phyloP scores from a whole-genome alignment of 1,140 invertebrate species.

The Nasonia giraulti region DNA sequence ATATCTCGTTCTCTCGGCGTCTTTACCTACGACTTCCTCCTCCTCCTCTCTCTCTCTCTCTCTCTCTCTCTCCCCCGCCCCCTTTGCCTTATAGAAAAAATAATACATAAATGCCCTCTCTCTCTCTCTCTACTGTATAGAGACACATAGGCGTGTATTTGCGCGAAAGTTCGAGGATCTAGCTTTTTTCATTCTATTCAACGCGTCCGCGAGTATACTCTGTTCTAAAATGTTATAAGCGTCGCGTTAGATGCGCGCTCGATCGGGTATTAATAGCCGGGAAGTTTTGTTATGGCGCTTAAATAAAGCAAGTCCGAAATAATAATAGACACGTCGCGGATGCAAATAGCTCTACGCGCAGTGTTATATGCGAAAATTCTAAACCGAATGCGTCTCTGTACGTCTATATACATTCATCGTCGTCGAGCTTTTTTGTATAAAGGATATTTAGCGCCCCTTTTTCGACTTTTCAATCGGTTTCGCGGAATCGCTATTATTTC shows the following conservation, averaged over 20 bases:
- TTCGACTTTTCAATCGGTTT: neutral
- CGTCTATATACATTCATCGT: neutral
- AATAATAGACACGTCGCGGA: constrained; percentile 44
- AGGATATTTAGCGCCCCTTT: neutral
- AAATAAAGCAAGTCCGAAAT: constrained; percentile 39
- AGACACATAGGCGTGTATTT: too few relatives aligned
- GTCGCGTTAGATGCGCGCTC: too few relatives aligned
- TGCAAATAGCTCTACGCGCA: constrained; percentile 18
- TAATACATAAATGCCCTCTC: neutral
- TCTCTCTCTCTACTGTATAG: neutral
- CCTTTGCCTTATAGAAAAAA: neutral
- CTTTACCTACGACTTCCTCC: constrained; percentile 40
- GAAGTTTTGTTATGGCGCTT: constrained; percentile 25
- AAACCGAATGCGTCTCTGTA: neutral
- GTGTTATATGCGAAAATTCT: neutral
- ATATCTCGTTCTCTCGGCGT: neutral
- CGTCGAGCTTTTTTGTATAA: too few relatives aligned
- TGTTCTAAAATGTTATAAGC: neutral
- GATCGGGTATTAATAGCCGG: constrained; percentile 43
- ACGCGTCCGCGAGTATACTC: neutral
- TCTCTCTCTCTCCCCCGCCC: neutral
- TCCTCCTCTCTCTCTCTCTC: neutral
- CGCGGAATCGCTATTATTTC: neutral
- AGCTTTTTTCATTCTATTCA: constrained; percentile 9
- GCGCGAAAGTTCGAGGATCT: too few relatives aligned